Percentiles rank a stretch among this genome's conserved stretches.
These are phyloP conservation scores for Pachycephala philippinensis DNA, from an alignment of 2,113 vertebrate genomes.

Conservation along the genomic window DNA sequence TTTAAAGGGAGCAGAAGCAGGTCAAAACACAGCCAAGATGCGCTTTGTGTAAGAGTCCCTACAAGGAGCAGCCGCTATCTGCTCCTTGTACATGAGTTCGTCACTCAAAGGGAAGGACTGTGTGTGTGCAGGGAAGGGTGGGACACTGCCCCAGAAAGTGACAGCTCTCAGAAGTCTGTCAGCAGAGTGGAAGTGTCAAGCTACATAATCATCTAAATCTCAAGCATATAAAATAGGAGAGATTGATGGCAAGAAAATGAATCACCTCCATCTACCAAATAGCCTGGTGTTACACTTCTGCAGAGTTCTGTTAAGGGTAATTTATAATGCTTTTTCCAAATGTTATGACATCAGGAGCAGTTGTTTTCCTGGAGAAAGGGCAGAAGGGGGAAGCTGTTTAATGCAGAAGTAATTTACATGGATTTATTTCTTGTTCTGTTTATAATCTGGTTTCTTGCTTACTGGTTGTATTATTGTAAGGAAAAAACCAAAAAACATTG, in stretches of 20 bases:
- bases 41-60: not conserved
- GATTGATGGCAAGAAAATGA: not conserved
- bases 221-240: not conserved
- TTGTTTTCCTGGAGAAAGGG: not conserved
- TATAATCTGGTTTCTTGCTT: not conserved
- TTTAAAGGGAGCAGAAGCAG: not conserved
- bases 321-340: not conserved
- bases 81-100: not conserved
- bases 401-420: not conserved
- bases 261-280: not conserved
- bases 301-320: not conserved
- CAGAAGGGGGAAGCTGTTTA: not conserved
- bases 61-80: not conserved
- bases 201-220: not conserved
- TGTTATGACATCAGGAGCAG: not conserved
- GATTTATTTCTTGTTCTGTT: slow-evolving; percentile 8
- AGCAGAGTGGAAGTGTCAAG: not conserved
- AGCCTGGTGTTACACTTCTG: not conserved
- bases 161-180: not conserved
- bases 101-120: not conserved
- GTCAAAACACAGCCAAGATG: not conserved
- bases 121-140: not conserved
- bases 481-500: not conserved
- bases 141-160: not conserved
- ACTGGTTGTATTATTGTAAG: not conserved